Evolutionary conservation across 2,797 vertebrate genomes (phyloP).

Genomic region (Spondyliosoma cantharus): DNA sequence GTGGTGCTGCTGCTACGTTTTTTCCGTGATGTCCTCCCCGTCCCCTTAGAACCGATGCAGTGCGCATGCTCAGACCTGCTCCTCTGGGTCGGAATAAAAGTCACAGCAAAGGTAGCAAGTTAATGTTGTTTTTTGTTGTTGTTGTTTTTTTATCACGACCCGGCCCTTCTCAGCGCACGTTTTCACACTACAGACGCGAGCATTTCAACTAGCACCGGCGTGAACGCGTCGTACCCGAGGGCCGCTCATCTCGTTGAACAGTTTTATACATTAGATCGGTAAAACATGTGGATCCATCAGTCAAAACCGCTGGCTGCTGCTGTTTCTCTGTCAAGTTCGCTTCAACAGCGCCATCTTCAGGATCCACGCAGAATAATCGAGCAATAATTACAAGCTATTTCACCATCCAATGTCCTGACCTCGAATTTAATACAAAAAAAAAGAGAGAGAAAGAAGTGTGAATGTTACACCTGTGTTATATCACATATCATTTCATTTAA

Average conservation of each 20-base stretch:
- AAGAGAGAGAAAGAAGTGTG: neutral
- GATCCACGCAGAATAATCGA: neutral
- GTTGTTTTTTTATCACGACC: too few species aligned
- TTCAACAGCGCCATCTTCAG: slow-evolving; percentile 71
- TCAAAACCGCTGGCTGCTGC: slow-evolving; percentile 64
- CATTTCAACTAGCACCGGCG: accelerated
- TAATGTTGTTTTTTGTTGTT: slow-evolving; percentile 34
- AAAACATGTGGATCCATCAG: slow-evolving; percentile 62
- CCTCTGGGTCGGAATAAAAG: slow-evolving; percentile 67
- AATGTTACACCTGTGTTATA: slow-evolving; percentile 2
- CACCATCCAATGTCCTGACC: slow-evolving; percentile 59
- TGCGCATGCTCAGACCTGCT: slow-evolving; percentile 82
- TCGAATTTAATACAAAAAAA: slow-evolving; percentile 12
- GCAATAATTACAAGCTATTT: slow-evolving; percentile 63
- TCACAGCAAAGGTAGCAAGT: slow-evolving; percentile 63
- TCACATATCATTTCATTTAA: neutral
- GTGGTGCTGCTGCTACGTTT: slow-evolving; percentile 75
- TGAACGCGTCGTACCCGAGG: accelerated
- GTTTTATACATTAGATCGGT: neutral
- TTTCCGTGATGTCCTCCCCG: slow-evolving; percentile 85
- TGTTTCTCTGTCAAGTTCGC: neutral
- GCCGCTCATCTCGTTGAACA: accelerated
- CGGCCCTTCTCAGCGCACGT: accelerated
- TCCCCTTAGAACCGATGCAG: slow-evolving; percentile 78
- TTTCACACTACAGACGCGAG: accelerated